These are phyloP conservation scores for Dioctria linearis DNA, from an alignment of 2,888 invertebrate genomes.

Conservation along the genomic window DNA sequence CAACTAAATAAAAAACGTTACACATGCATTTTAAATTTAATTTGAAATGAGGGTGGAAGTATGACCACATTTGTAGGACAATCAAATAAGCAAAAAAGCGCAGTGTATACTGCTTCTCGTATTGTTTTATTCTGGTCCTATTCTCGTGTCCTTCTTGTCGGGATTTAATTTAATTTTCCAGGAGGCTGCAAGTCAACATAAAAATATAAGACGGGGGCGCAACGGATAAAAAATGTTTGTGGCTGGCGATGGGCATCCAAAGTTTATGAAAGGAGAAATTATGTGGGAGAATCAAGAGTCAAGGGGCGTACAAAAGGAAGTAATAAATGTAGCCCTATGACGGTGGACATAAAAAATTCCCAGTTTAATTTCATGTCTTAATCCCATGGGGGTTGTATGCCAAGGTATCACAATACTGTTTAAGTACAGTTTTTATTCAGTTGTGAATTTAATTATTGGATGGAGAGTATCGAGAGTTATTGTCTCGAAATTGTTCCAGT, in stretches of 20 bases:
- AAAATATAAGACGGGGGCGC: constrained; percentile 35
- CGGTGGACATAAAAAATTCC: constrained; percentile 57
- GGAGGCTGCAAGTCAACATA: constrained; percentile 50
- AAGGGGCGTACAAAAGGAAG: constrained; percentile 31
- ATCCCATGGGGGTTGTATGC: constrained; percentile 51
- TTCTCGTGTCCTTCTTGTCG: constrained; percentile 36
- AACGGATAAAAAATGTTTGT: constrained; percentile 17
- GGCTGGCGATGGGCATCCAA: constrained; percentile 45
- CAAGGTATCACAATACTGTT: constrained; percentile 45
- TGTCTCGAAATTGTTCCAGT: constrained; percentile 42
- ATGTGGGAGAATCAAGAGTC: constrained; percentile 41
- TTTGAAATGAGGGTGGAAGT: constrained; percentile 23
- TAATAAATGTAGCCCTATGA: constrained; percentile 57
- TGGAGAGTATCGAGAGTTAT: constrained; percentile 46
- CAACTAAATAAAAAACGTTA: constrained; percentile 35
- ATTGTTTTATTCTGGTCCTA: constrained; percentile 26
- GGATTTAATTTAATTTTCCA: constrained; percentile 58
- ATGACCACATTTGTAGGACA: constrained; percentile 32
- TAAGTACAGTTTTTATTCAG: constrained; percentile 40
- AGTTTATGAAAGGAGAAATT: constrained; percentile 54
- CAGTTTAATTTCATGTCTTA: constrained; percentile 56
- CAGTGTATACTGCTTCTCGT: not conserved
- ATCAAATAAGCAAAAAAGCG: constrained; percentile 22
- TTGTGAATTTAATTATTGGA: constrained; percentile 51
- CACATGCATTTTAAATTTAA: constrained; percentile 45